Base-by-base conservation (phyloP, 2,113 vertebrate genomes). In the Laticauda laticaudata region DNA sequence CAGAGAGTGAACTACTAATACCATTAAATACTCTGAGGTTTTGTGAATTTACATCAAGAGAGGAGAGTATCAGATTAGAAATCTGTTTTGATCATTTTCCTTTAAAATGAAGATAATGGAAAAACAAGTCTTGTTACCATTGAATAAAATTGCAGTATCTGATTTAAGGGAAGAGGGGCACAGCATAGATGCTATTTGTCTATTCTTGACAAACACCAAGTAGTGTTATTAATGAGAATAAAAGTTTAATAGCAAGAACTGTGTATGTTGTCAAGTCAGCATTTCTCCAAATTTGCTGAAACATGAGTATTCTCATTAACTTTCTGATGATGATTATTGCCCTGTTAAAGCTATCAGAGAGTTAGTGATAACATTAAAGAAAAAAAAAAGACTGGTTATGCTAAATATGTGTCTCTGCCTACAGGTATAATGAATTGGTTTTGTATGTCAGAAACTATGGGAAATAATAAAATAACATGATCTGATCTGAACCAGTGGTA, bases 181-280 rank as follows among this genome's bases (percentile, higher is more conserved):
- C 29, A 88, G 15, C 29, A 1, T 55, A 86, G 69, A n/a, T 29
- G 34, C 87, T 92, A 0, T 87, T 55, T 91, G 92, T 92, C 11
- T 94, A 43, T 91, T 94, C 95, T 56, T 88, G 90, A 39, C 10
- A 39, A 81, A 39, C 18, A 81, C 15, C 69, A 81, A 81, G 6
- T 81, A 29, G 48, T 43, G 20, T 95, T 94, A 12, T 69, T 95
- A 94, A 94, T 91, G 86, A 95, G 87, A 88, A 87, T 91, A 89
- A 91, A 92, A 91, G 18, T 91, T 43, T 89, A 93, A 93, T 87
- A 75, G 90, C 90, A 91, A 34, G 61, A 75, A 69, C 85, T 92
- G 92, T 87, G 61, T 54, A n/a, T 94, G 91, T 26, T 1, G 94
- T 95, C 64, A 89, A 89, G 43, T 92, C 93, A 64, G 6, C 57